A percentile compares a stretch with the other conserved stretches of the same genome.
These are phyloP conservation scores for Lissocephala sabroskyi DNA, from an alignment of 2,888 invertebrate genomes.

Conservation along the genomic window DNA sequence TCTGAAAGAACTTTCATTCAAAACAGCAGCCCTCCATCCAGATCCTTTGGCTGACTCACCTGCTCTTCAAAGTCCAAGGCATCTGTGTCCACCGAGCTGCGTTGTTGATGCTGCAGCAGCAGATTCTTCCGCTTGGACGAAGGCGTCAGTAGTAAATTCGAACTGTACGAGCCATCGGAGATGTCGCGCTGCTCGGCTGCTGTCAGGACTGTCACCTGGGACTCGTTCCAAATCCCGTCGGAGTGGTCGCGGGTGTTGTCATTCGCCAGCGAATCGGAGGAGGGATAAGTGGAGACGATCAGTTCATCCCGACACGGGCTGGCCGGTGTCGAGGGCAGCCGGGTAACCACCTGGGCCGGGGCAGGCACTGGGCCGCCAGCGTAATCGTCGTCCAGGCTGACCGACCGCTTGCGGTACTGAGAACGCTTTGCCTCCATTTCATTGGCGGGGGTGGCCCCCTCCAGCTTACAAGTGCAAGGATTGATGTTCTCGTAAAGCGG, in stretches of 20 bases:
- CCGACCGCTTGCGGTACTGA: conserved; percentile 82
- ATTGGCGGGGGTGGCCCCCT: conserved; percentile 49
- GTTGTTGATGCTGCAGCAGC: conserved; percentile 86
- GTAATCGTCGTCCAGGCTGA: conserved; percentile 78
- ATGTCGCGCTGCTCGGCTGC: conserved; percentile 75
- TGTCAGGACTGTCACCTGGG: conserved; percentile 87
- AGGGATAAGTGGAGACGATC: conserved; percentile 80
- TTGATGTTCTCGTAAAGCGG: conserved; percentile 68
- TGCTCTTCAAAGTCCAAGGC: conserved; percentile 83
- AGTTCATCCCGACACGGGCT: conserved; percentile 76
- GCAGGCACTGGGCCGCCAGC: conserved; percentile 52
- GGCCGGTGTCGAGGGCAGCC: conserved; percentile 78
- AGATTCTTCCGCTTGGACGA: conserved; percentile 85
- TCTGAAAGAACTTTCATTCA: conserved; percentile 28
- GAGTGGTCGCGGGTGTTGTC: conserved; percentile 86
- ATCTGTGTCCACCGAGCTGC: conserved; percentile 89
- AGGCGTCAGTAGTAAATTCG: conserved; percentile 79
- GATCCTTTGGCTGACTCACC: conserved; percentile 31
- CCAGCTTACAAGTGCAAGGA: conserved; percentile 69
- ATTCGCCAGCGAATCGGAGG: conserved; percentile 87
- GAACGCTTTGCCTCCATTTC: conserved; percentile 73
- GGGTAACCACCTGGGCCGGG: conserved; percentile 55
- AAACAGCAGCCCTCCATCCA: background rate
- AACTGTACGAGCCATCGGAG: conserved; percentile 72
- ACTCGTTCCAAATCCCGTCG: conserved; percentile 92